Evolutionary conservation across 2,113 vertebrate species (phyloP).

Genomic region (Ciconia maguari): DNA sequence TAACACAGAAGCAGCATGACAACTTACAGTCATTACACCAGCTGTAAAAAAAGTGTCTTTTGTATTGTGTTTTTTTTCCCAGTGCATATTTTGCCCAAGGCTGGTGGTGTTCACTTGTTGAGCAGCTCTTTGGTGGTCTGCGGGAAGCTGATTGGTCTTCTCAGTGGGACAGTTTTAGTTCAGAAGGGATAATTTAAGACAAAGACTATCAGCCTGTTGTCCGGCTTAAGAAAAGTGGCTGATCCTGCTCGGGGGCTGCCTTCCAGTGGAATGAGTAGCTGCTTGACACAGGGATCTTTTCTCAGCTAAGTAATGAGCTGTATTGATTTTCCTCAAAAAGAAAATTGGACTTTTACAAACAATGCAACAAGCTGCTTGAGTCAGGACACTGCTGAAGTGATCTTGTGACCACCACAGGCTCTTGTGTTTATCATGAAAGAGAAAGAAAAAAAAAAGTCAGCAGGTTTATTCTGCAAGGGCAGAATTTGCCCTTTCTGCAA

Average conservation of each 20-base stretch:
- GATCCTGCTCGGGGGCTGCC: not conserved
- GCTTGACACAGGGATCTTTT: slow-evolving; percentile 36
- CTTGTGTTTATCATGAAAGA: not conserved
- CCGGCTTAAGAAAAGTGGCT: not conserved
- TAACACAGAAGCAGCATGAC: not conserved
- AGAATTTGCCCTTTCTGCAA: too few relatives aligned
- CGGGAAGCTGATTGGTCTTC: not conserved
- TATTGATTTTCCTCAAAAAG: slow-evolving; percentile 57
- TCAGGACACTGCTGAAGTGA: slow-evolving; percentile 1
- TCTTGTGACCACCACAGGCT: not conserved
- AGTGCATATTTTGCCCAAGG: not conserved
- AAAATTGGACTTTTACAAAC: slow-evolving; percentile 47
- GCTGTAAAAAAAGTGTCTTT: not conserved
- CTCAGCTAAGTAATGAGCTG: slow-evolving; percentile 40
- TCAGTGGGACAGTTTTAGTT: slow-evolving; percentile 21
- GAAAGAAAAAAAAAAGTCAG: not conserved
- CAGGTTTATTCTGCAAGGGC: not conserved
- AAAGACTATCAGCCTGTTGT: not conserved
- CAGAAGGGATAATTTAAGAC: slow-evolving; percentile 13
- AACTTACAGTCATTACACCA: not conserved
- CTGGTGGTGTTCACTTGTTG: not conserved
- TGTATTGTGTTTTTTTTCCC: not conserved
- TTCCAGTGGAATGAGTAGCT: slow-evolving; percentile 22
- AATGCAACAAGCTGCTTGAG: not conserved
- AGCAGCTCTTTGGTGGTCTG: not conserved